Percentiles rank a stretch among this genome's conserved stretches.
These are phyloP conservation scores for Papilio helenus DNA, from an alignment of 1,140 invertebrate species.

Conservation along the genomic window DNA sequence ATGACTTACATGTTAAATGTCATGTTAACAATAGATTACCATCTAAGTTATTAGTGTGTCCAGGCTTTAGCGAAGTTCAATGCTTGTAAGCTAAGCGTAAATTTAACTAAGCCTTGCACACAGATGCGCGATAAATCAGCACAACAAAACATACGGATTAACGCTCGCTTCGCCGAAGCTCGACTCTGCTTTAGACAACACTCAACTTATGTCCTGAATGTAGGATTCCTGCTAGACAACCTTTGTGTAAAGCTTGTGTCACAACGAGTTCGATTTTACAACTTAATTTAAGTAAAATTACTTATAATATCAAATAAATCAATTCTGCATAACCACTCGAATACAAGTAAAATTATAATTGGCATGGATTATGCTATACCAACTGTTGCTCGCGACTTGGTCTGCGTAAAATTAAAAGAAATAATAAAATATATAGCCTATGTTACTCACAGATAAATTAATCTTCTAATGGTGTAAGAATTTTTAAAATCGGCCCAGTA, in stretches of 20 bases:
- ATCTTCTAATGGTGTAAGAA: no score
- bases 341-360: no score
- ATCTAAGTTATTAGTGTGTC: slow-evolving; percentile 15
- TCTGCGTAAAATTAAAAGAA: no score
- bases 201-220: slow-evolving; percentile 41
- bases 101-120: slow-evolving; percentile 29
- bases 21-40: background rate
- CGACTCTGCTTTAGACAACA: slow-evolving; percentile 40
- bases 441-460: no score
- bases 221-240: slow-evolving; percentile 39
- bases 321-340: no score
- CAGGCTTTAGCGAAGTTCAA: background rate
- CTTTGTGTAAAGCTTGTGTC: slow-evolving; percentile 18
- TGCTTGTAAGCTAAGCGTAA: slow-evolving; percentile 31
- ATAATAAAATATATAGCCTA: no score
- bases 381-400: no score
- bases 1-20: no score
- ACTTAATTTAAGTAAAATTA: background rate
- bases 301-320: no score
- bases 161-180: slow-evolving; percentile 35
- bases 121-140: slow-evolving; percentile 33
- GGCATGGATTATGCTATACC: no score
- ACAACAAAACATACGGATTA: slow-evolving; percentile 32
- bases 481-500: no score
- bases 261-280: background rate